Percentiles rank a stretch among this genome's conserved stretches.
Conservation (phyloP, 2,797 vertebrate genomes). For the Microchirus variegatus region DNA sequence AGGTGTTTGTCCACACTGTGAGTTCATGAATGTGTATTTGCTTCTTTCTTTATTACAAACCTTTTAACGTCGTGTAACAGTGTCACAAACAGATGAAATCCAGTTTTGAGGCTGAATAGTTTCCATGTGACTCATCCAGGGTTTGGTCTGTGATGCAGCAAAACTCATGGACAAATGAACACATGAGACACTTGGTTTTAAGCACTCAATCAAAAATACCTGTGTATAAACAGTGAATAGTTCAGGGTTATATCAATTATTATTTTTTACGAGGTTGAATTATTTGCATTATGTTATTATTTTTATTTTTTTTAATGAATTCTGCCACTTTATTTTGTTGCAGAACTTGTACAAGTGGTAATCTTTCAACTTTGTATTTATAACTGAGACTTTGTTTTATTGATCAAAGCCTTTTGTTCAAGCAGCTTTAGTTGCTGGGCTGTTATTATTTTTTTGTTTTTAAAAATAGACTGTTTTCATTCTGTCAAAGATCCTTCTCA, state of each 20-base stretch:
- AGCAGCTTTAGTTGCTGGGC: background rate
- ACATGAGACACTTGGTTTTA: background rate
- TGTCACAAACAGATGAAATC: background rate
- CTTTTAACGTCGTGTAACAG: background rate
- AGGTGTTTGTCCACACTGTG: background rate
- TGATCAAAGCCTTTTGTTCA: conserved; percentile 20
- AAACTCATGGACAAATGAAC: background rate
- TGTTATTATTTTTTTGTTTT: conserved; percentile 13
- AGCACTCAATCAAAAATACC: background rate
- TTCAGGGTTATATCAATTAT: background rate
- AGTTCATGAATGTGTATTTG: background rate
- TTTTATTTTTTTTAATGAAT: conserved; percentile 4
- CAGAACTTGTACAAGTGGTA: background rate
- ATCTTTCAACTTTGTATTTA: too few relatives aligned
- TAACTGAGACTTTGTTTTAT: conserved; percentile 17
- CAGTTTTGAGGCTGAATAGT: background rate
- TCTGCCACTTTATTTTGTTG: background rate
- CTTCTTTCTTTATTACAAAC: background rate
- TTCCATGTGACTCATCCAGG: background rate
- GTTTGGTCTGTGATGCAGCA: conserved; percentile 6
- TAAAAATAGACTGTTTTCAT: background rate
- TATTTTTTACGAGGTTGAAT: background rate
- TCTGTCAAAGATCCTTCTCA: conserved; percentile 11
- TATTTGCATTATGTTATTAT: background rate
- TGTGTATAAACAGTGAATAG: background rate